Evolutionary conservation across 1,140 invertebrate species (phyloP), one percentile per base, ranked within the genome.

Genomic region (Halesus radiatus): DNA sequence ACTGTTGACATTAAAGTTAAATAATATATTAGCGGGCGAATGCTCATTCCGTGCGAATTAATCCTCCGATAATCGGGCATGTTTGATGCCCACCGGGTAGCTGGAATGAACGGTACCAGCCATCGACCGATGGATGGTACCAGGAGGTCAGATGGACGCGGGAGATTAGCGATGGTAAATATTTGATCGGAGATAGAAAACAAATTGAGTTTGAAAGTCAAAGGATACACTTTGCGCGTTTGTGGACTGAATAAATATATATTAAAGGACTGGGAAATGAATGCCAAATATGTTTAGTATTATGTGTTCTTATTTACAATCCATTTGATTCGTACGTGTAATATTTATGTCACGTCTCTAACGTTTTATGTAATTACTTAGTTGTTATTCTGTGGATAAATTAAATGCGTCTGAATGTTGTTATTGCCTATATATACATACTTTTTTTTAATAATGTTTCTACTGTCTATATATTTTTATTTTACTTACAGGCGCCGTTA

Each of bases 1-100:
- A 82, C 81, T 82, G 81, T 82, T 82, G 81, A 82, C 81, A 80
- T 82, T 82, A 70, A 58, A 77, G 80, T 73, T 81, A 78, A 81
- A 81, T 81, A 79, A 81, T 79, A 76, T 72, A 81, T 76, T 62
- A 79, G 80, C 64, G 54, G 74, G 50, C 74, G 76, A 78, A 37
- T 78, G 76, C 76, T 78, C 76, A 78, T 78, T 78, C 64, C 76
- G 52, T 26, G 16, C 20, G 60, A 72, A 54, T 58, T 78, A 78
- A 78, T 78, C 76, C 76, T 45, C 26, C 45, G 64, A 72, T 78
- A 64, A 78, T 78, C 62, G 76, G 50, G 52, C 52, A 78, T 78
- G 70, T 78, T 78, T 78, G n/a, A 78, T 78, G 52, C 70, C n/a
- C 18, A 1, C 70, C 50, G 32, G 70, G 53, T 54, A 74, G 32